A percentile compares a stretch with the other conserved stretches of the same genome.
Evolutionary conservation across 2,113 vertebrate species (phyloP).

Genomic region (Harpagus bidentatus): DNA sequence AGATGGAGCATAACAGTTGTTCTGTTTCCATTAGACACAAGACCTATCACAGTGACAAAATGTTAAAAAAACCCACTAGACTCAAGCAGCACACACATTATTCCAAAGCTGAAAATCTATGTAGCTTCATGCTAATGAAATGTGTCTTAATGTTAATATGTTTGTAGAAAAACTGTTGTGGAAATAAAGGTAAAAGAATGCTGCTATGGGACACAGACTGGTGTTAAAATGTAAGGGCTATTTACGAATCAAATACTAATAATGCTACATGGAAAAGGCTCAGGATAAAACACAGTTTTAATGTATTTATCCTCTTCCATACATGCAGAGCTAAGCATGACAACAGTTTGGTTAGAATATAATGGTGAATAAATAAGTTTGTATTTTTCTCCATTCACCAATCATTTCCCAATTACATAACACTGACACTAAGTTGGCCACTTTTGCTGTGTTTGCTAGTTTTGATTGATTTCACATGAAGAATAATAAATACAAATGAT

Average conservation of each 20-base stretch:
- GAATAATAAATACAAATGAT: background rate
- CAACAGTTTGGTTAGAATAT: background rate
- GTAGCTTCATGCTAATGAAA: background rate
- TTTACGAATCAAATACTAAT: background rate
- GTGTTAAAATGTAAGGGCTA: background rate
- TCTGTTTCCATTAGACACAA: background rate
- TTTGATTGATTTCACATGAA: background rate
- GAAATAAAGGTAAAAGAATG: background rate
- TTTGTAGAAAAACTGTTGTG: background rate
- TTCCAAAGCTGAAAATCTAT: background rate
- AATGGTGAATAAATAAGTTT: background rate
- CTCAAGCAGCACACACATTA: background rate
- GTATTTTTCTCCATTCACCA: background rate
- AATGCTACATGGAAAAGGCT: background rate
- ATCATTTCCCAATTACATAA: background rate
- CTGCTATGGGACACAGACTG: background rate
- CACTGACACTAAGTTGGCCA: background rate
- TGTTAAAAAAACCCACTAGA: background rate
- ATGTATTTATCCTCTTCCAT: background rate
- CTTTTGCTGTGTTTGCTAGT: background rate
- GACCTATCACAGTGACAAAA: background rate
- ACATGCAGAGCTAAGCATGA: background rate
- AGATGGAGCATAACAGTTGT: background rate
- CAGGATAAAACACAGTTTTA: background rate
- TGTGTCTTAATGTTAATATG: background rate